Base-by-base conservation (phyloP, 2,113 vertebrate species). In the Proteles cristata region DNA sequence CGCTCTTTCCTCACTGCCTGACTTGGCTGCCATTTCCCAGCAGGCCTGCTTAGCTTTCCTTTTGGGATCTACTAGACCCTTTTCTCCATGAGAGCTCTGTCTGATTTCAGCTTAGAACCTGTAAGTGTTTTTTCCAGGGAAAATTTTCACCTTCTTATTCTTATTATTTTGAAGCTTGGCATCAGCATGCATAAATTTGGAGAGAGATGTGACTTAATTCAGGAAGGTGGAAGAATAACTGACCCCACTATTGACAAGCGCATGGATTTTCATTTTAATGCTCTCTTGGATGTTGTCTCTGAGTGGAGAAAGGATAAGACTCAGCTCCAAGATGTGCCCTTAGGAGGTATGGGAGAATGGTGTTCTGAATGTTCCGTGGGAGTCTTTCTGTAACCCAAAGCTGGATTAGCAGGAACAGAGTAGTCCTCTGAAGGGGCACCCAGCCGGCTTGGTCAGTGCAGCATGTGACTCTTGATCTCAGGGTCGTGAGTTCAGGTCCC, bases 221-320 rank as follows among this genome's bases (percentile, higher is more conserved):
- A 99, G 98, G 99, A 99, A 98, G 99, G 99, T 55, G 99, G 99
- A 93, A 99, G 99, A 93, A 99, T 98, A 91, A 99, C 99, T 45
- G 99, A 99, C 97, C 99, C 99, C 6, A 98, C 99, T 98, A 99
- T 99, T 87, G 99, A 99, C 99, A 99, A 99, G 98, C 99, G 99
- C 97, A 99, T 99, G 99, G 99, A 99, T 98, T 99, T 99, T 98
- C 99, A 99, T 99, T 99, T 99, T 98, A 99, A 99, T 98, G 99
- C 99, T 97, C 99, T 99, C 98, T 98, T 99, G 98, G 99, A 99
- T 97, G 99, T 99, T 43, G 99, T 99, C 88, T 99, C 99, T n/a
- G 99, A 99, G 94, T 99, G 99, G 99, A 99, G 99, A 98, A 99
- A 99, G 98, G 99, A 99, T 99, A 99, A 99, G 98, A 99, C 99